Percentiles rank a stretch among this genome's conserved stretches.
These are phyloP conservation scores for Onychomys leucogaster DNA, from an alignment of 2,797 vertebrate species.

Conservation along the genomic window DNA sequence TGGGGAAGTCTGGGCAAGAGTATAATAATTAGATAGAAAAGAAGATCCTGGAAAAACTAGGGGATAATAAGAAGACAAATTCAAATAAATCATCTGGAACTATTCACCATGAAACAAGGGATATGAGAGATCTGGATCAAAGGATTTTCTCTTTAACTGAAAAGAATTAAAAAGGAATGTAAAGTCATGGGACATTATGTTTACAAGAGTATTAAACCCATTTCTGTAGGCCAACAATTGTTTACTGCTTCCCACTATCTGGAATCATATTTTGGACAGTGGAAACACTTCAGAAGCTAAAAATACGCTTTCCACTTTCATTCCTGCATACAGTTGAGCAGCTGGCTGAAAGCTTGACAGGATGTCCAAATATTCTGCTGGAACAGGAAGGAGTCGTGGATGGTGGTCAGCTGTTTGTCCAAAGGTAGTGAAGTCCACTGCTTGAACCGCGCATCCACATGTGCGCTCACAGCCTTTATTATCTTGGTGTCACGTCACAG, in stretches of 20 bases:
- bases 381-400: slow-evolving; percentile 54
- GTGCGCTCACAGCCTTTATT: slow-evolving; percentile 70
- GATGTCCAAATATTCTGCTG: slow-evolving; percentile 25
- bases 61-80: neutral
- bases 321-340: slow-evolving; percentile 33
- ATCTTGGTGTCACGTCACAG: slow-evolving; percentile 78
- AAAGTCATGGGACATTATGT: neutral
- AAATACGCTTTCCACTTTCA: neutral
- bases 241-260: neutral
- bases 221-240: neutral
- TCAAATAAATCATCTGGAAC: neutral
- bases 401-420: slow-evolving; percentile 53
- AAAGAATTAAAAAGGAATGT: slow-evolving; percentile 49
- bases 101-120: neutral
- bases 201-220: slow-evolving; percentile 24
- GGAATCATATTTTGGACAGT: neutral
- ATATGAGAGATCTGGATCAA: neutral
- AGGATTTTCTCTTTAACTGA: slow-evolving; percentile 19
- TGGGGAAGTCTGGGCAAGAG: neutral
- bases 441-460: slow-evolving; percentile 52
- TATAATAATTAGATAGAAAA: neutral
- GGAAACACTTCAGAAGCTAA: neutral
- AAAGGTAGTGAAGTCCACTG: slow-evolving; percentile 53
- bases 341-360: neutral
- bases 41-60: neutral